Evolutionary conservation across 2,113 vertebrate genomes (phyloP).

Genomic region (Neofelis nebulosa): DNA sequence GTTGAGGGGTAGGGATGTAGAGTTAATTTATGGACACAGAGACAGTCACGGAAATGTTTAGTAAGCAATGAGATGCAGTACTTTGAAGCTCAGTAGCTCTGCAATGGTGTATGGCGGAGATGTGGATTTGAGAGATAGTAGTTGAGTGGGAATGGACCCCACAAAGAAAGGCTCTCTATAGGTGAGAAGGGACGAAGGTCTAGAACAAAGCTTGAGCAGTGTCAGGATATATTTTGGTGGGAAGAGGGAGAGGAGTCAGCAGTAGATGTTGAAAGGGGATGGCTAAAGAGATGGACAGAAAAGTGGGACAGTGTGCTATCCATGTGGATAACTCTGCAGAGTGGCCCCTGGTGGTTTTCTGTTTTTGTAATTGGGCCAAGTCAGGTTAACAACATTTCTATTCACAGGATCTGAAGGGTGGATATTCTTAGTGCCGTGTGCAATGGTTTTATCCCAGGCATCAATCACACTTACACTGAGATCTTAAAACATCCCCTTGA

Average conservation of each 20-base stretch:
- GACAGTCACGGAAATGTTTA: neutral
- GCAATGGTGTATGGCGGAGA: neutral
- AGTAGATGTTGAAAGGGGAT: neutral
- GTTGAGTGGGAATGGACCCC: neutral
- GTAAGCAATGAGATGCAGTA: neutral
- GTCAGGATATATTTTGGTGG: neutral
- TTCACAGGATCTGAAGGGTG: neutral
- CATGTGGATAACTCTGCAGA: neutral
- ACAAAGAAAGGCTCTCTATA: neutral
- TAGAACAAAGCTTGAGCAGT: neutral
- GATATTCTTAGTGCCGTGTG: neutral
- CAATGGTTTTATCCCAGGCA: neutral
- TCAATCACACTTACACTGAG: neutral
- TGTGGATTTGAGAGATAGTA: neutral
- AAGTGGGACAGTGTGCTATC: neutral
- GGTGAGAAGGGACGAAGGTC: neutral
- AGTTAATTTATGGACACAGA: neutral
- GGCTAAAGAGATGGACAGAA: neutral
- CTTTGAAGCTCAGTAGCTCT: neutral
- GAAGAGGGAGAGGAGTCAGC: neutral
- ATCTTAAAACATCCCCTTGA: conserved; percentile 12
- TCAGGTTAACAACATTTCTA: neutral
- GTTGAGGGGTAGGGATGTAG: neutral
- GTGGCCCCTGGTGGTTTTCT: neutral
- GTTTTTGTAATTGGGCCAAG: neutral